A percentile compares a stretch with the other conserved stretches of the same genome.
Conservation (phyloP, 2,113 vertebrate genomes). For the Callorhinus ursinus region DNA sequence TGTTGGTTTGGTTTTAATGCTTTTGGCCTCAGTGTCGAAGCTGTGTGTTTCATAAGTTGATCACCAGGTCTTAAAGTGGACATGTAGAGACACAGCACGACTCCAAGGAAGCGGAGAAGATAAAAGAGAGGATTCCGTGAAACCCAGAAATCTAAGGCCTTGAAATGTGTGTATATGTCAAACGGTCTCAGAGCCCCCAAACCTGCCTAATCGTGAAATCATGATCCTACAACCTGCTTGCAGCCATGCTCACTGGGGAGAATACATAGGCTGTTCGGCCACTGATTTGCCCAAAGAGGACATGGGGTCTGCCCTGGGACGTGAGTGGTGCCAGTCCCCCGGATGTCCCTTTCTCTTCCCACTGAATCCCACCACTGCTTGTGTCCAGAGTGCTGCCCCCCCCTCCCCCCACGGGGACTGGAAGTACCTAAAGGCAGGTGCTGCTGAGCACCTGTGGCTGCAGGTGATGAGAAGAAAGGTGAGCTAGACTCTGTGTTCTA, state of each 20-base stretch:
- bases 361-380: not conserved
- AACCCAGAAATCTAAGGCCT: not conserved
- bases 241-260: not conserved
- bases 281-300: fast-evolving
- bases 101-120: not conserved
- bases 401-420: too few species aligned
- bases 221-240: not conserved
- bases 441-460: not conserved
- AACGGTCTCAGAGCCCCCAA: not conserved
- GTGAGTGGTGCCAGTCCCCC: fast-evolving
- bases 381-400: not conserved
- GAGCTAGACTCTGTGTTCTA: fast-evolving
- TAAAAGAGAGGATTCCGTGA: not conserved
- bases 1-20: not conserved
- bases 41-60: not conserved
- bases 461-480: not conserved
- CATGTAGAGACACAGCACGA: fast-evolving
- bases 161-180: not conserved
- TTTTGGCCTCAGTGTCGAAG: not conserved
- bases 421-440: not conserved
- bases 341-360: not conserved
- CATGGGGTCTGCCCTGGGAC: fast-evolving
- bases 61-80: not conserved
- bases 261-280: fast-evolving
- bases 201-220: not conserved